Evolutionary conservation across 2,888 invertebrate genomes (phyloP).

Genomic region (Meliscaeva auricollis): DNA sequence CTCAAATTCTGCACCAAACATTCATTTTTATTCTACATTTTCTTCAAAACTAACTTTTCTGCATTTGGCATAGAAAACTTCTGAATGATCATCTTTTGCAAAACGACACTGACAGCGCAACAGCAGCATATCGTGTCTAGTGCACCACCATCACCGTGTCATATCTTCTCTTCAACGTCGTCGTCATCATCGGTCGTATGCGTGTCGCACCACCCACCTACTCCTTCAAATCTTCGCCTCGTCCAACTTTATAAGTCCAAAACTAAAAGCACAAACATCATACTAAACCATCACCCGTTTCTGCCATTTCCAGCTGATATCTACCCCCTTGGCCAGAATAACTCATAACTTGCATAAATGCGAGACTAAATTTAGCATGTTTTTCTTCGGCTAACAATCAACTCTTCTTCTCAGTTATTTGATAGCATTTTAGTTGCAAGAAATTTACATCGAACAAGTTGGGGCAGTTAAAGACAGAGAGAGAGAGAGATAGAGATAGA

Average conservation of each 20-base stretch:
- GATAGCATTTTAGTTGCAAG: slow-evolving; percentile 48
- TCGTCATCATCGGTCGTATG: background rate
- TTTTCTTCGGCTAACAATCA: slow-evolving; percentile 51
- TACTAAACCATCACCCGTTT: background rate
- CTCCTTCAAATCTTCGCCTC: background rate
- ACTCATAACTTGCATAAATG: slow-evolving; percentile 61
- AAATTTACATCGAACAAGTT: slow-evolving; percentile 51
- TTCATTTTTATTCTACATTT: background rate
- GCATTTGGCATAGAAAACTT: slow-evolving; percentile 25
- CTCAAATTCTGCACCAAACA: slow-evolving; percentile 1
- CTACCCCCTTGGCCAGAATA: slow-evolving; percentile 30
- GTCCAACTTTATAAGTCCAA: slow-evolving; percentile 28
- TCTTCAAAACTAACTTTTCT: slow-evolving; percentile 23
- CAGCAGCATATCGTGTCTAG: background rate
- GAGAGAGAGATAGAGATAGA: background rate
- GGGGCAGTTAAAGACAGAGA: background rate
- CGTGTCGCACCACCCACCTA: background rate
- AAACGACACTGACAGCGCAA: slow-evolving; percentile 3
- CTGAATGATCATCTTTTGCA: slow-evolving; percentile 3
- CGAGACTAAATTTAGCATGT: slow-evolving; percentile 64
- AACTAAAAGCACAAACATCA: slow-evolving; percentile 43
- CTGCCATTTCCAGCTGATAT: background rate
- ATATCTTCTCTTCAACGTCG: background rate
- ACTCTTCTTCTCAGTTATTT: slow-evolving; percentile 32
- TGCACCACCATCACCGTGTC: background rate